phyloP scores from a whole-genome alignment of 2,888 invertebrate genomes.

The Morpho achilles region DNA sequence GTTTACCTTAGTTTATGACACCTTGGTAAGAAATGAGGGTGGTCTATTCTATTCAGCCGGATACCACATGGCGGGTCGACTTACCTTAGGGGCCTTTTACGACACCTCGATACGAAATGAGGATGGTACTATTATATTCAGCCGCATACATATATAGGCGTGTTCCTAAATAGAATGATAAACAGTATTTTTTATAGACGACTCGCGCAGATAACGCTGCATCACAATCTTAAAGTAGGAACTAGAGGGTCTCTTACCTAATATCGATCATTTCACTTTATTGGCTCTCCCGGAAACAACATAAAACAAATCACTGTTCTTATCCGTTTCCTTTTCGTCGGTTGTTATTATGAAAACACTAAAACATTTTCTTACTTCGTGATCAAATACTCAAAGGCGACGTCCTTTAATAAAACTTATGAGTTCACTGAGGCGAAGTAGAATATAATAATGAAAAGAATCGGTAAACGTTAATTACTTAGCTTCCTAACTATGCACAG shows the following conservation, averaged over 20 bases:
- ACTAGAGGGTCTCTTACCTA: conserved; percentile 10
- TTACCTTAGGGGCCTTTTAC: no score
- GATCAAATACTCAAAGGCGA: conserved; percentile 22
- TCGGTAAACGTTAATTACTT: conserved; percentile 27
- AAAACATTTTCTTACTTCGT: conserved; percentile 31
- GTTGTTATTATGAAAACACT: conserved; percentile 35
- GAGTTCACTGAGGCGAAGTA: conserved; percentile 6
- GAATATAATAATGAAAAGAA: conserved; percentile 12
- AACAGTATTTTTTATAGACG: conserved; percentile 13
- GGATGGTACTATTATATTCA: no score
- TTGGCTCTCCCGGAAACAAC: conserved; percentile 49
- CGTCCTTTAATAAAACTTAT: conserved; percentile 20
- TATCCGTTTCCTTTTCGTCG: conserved; percentile 38
- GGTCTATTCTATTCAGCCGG: no score
- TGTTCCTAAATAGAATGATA: conserved; percentile 8
- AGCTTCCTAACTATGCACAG: conserved; percentile 30
- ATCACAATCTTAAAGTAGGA: conserved; percentile 15
- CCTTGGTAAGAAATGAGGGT: no score
- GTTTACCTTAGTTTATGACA: no score
- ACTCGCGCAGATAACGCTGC: conserved; percentile 7
- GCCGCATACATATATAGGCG: background rate
- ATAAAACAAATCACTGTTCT: conserved; percentile 52
- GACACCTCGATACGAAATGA: no score
- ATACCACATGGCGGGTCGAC: no score
- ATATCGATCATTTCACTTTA: conserved; percentile 55